phyloP scores from a whole-genome alignment of 2,888 invertebrate genomes.

The Nomada hirtipes region DNA sequence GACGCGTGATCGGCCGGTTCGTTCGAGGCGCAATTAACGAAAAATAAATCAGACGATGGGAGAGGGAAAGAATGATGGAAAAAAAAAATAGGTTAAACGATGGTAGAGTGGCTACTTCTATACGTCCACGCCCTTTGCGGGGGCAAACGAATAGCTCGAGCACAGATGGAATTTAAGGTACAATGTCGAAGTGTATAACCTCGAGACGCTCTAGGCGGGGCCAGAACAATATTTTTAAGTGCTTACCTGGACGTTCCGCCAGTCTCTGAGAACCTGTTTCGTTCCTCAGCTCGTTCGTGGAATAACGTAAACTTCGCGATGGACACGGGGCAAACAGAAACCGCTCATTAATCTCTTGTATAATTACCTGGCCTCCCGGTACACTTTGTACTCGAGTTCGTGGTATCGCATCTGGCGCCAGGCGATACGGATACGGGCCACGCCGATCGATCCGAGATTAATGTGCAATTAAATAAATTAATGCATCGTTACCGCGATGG shows the following conservation, averaged over 20 bases:
- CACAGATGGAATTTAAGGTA: constrained; percentile 52
- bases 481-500: not conserved
- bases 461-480: not conserved
- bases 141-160: constrained; percentile 29
- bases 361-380: constrained; percentile 53
- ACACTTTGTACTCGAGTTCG: constrained; percentile 29
- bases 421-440: not conserved
- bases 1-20: constrained; percentile 58
- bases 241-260: constrained; percentile 51
- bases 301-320: constrained; percentile 51
- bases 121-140: constrained; percentile 52
- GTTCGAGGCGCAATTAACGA: constrained; percentile 62
- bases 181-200: constrained; percentile 13
- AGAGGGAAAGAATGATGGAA: too few species aligned
- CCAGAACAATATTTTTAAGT: constrained; percentile 70
- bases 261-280: constrained; percentile 34
- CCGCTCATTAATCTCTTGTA: constrained; percentile 64
- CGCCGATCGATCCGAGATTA: constrained; percentile 29
- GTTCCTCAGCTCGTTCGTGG: constrained; percentile 3
- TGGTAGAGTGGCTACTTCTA: constrained; percentile 58
- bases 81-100: constrained; percentile 32
- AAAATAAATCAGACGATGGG: constrained; percentile 34
- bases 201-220: constrained; percentile 66
- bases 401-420: constrained; percentile 25
- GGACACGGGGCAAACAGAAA: constrained; percentile 47